These are phyloP conservation scores for Halcyon badia DNA, from an alignment of 2,797 vertebrate species.

Conservation along the genomic window DNA sequence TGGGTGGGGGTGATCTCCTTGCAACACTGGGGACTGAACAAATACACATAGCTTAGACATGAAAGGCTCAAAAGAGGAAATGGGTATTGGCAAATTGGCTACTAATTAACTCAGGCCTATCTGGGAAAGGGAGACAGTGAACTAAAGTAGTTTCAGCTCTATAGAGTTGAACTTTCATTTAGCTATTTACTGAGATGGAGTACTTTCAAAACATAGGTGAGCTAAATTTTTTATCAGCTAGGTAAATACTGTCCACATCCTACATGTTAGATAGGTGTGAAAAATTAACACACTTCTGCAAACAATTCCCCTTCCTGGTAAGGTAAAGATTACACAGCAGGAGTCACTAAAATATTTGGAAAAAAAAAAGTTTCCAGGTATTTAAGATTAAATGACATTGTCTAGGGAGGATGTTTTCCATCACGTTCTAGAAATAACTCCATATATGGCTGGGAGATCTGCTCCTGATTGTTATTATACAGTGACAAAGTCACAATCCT, in stretches of 20 bases:
- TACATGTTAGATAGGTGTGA: neutral
- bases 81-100: neutral
- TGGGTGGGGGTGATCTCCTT: neutral
- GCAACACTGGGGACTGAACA: neutral
- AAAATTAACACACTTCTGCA: neutral
- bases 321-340: neutral
- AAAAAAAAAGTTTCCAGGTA: neutral
- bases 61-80: constrained; percentile 12
- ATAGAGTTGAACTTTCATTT: neutral
- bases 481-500: neutral
- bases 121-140: neutral
- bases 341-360: neutral
- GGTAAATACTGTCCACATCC: neutral
- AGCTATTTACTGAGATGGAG: neutral
- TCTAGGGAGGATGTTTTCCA: neutral
- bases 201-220: neutral
- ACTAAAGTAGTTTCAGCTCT: neutral
- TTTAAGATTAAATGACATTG: neutral
- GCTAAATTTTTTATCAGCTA: neutral
- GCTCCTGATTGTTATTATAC: neutral
- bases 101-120: constrained; percentile 4
- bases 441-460: neutral
- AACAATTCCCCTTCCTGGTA: neutral
- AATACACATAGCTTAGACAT: neutral
- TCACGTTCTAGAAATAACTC: neutral